Conservation (phyloP, 2,113 vertebrate species). For the Chloroceryle aenea region DNA sequence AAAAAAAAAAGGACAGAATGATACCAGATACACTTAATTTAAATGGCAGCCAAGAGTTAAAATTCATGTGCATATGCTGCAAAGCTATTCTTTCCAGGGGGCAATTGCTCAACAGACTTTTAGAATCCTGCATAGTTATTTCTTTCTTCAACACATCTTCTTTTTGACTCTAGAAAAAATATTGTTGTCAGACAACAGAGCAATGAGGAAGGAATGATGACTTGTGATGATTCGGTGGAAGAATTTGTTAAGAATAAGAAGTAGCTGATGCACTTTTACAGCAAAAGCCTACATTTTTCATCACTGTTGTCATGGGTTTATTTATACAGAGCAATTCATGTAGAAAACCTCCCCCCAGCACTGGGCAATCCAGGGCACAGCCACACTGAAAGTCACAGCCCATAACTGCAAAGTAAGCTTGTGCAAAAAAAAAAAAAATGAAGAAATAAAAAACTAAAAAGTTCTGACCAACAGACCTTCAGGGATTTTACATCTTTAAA, state of each 20-base stretch:
- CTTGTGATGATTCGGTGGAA: constrained; percentile 36
- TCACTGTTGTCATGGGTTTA: constrained; percentile 47
- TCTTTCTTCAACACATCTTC: not conserved
- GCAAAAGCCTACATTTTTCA: constrained; percentile 60
- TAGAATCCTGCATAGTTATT: not conserved
- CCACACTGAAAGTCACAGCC: not conserved
- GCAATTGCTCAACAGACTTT: constrained; percentile 25
- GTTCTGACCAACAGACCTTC: not conserved
- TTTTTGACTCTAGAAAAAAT: not conserved
- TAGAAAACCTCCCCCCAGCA: constrained; percentile 63
- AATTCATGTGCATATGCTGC: not conserved
- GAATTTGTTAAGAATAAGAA: constrained; percentile 42
- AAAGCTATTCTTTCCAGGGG: constrained; percentile 17
- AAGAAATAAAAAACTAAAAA: not conserved
- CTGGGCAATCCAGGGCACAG: constrained; percentile 43
- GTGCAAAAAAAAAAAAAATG: not conserved
- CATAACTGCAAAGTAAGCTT: constrained; percentile 3
- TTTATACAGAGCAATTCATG: constrained; percentile 55
- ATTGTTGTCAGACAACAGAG: not conserved
- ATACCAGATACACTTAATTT: not conserved
- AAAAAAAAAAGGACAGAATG: not conserved
- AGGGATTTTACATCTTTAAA: not conserved
- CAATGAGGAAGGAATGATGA: not conserved
- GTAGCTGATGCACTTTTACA: constrained; percentile 47
- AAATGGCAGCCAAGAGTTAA: constrained; percentile 17